Evolutionary conservation across 2,113 vertebrate species (phyloP).

Genomic region (Sylvicapra grimmia): DNA sequence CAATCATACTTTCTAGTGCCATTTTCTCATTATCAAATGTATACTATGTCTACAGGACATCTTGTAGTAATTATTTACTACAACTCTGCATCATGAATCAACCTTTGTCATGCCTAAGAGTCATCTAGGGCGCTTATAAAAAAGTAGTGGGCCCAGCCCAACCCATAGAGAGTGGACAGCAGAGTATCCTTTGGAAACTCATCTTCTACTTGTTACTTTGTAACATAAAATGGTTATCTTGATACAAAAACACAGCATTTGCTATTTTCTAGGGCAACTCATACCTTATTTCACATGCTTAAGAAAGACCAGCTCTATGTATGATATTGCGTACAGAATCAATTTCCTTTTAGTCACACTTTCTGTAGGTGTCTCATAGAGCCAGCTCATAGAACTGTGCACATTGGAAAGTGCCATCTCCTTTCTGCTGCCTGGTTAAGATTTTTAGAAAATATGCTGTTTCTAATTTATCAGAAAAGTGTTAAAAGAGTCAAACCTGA

Average conservation of each 20-base stretch:
- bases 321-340: background rate
- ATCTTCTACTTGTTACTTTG: background rate
- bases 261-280: background rate
- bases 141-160: background rate
- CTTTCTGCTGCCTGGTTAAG: background rate
- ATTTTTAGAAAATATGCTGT: background rate
- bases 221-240: background rate
- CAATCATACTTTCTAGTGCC: background rate
- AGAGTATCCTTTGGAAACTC: background rate
- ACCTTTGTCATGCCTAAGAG: background rate
- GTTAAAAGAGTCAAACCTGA: conserved; percentile 79
- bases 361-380: background rate
- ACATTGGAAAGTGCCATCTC: background rate
- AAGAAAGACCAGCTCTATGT: background rate
- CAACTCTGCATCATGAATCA: background rate
- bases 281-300: background rate
- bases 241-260: conserved; percentile 1
- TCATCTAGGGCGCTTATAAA: background rate
- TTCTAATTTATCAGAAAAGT: background rate
- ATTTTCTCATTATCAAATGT: background rate
- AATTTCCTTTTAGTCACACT: background rate
- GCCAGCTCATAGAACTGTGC: background rate
- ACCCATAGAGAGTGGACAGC: background rate
- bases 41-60: background rate
- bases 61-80: conserved; percentile 1